phyloP scores from a whole-genome alignment of 2,888 invertebrate genomes.

The Agrochola lota region DNA sequence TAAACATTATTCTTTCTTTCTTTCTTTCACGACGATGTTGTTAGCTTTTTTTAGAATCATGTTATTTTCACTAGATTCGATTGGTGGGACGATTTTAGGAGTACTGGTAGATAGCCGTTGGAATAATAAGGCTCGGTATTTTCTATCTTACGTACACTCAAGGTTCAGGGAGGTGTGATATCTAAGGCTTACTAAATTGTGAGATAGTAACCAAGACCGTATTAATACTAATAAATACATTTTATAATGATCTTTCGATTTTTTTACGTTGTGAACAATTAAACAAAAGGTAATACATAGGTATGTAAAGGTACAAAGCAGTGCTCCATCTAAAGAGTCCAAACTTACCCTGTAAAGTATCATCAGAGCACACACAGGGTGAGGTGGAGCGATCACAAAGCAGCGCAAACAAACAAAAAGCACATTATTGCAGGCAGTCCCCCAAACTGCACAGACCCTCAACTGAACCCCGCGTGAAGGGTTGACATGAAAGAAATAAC shows the following conservation, averaged over 20 bases:
- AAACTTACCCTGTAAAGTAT: slow-evolving; percentile 29
- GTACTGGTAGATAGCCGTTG: no score
- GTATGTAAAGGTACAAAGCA: background rate
- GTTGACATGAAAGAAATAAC: slow-evolving; percentile 75
- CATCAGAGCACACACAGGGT: slow-evolving; percentile 20
- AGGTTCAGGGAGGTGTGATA: background rate
- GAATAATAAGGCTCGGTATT: background rate
- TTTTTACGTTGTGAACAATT: background rate
- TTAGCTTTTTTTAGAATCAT: background rate
- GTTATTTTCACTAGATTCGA: background rate
- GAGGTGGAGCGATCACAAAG: slow-evolving; percentile 61
- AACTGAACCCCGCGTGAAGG: slow-evolving; percentile 23
- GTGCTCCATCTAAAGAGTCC: slow-evolving; percentile 9
- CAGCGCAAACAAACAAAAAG: slow-evolving; percentile 53
- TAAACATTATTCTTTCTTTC: no score
- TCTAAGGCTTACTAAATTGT: no score
- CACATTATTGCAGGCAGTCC: slow-evolving; percentile 51
- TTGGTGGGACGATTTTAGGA: background rate
- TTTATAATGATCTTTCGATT: background rate
- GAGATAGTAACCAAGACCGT: background rate
- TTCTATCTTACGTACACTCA: no score
- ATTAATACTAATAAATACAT: background rate
- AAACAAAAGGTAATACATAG: background rate
- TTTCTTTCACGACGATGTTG: background rate
- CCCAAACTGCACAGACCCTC: slow-evolving; percentile 46